phyloP scores from a whole-genome alignment of 2,888 invertebrate genomes.

The Seladonia tumulorum region DNA sequence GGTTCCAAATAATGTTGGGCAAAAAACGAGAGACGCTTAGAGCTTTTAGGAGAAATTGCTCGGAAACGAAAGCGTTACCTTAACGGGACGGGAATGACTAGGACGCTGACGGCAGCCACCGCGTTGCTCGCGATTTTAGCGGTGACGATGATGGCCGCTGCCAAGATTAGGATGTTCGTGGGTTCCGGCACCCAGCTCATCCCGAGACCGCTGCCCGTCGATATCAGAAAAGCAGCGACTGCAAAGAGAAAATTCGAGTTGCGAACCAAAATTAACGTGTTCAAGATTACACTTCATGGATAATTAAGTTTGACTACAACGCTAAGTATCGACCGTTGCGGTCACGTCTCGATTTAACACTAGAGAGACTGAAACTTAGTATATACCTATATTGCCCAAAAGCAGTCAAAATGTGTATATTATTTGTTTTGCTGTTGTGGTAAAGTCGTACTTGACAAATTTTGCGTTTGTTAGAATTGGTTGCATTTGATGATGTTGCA shows the following conservation, averaged over 20 bases:
- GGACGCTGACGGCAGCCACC: slow-evolving; percentile 77
- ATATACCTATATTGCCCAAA: too few relatives aligned
- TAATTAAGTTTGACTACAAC: too few relatives aligned
- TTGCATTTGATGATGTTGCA: too few relatives aligned
- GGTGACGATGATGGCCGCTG: slow-evolving; percentile 77
- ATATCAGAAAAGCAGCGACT: slow-evolving; percentile 76
- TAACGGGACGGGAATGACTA: slow-evolving; percentile 79
- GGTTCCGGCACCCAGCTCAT: slow-evolving; percentile 80
- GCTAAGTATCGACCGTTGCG: too few relatives aligned
- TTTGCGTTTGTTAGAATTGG: too few relatives aligned
- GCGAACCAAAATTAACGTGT: neutral
- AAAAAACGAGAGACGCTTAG: neutral
- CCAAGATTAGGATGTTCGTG: slow-evolving; percentile 78
- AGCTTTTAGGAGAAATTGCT: too few relatives aligned
- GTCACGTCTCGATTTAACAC: too few relatives aligned
- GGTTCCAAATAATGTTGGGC: neutral
- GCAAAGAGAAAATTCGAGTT: slow-evolving; percentile 41
- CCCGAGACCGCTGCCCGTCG: slow-evolving; percentile 77
- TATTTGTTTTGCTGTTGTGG: too few relatives aligned
- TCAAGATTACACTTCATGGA: too few relatives aligned
- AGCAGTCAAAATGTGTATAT: too few relatives aligned
- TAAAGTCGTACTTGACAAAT: too few relatives aligned
- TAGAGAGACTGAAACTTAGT: too few relatives aligned
- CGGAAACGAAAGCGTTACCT: slow-evolving; percentile 73
- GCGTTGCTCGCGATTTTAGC: slow-evolving; percentile 79